These are phyloP conservation scores for Oppia nitens DNA, from an alignment of 1,140 invertebrate species.

Conservation along the genomic window DNA sequence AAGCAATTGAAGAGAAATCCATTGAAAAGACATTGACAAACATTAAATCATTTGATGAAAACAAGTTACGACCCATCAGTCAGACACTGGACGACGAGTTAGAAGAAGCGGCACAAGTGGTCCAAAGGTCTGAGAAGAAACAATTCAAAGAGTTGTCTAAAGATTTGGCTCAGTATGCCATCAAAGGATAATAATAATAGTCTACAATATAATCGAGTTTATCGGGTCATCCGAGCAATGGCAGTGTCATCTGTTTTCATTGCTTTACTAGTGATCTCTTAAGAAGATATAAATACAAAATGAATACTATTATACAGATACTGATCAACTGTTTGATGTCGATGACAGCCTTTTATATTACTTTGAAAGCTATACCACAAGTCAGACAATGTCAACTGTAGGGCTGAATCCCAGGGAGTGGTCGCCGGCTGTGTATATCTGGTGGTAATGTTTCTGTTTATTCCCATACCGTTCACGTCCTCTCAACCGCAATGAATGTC, in stretches of 20 bases:
- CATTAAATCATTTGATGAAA: slow-evolving; percentile 20
- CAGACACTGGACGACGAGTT: slow-evolving; percentile 63
- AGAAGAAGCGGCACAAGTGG: slow-evolving; percentile 49
- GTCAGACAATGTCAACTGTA: slow-evolving; percentile 69
- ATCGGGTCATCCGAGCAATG: slow-evolving; percentile 38
- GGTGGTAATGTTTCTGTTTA: slow-evolving; percentile 86
- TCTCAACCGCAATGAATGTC: slow-evolving; percentile 1
- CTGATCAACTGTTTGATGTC: slow-evolving; percentile 48
- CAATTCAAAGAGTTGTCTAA: slow-evolving; percentile 18
- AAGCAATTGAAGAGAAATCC: slow-evolving; percentile 42
- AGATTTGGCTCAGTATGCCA: slow-evolving; percentile 46
- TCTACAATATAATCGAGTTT: slow-evolving; percentile 77
- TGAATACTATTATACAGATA: slow-evolving; percentile 24
- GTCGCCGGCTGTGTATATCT: slow-evolving; percentile 84
- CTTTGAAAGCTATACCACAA: slow-evolving; percentile 58
- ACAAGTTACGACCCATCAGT: slow-evolving; percentile 39
- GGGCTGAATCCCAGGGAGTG: slow-evolving; percentile 91
- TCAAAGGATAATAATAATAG: slow-evolving; percentile 64
- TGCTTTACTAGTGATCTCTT: no score
- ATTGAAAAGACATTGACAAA: slow-evolving; percentile 41
- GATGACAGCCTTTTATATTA: slow-evolving; percentile 46
- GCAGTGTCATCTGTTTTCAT: slow-evolving; percentile 62
- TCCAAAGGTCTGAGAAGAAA: slow-evolving; percentile 18
- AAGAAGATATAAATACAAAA: no score
- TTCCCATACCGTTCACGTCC: slow-evolving; percentile 75